Conservation (phyloP, 1,140 invertebrate genomes). For the Globodera rostochiensis region DNA sequence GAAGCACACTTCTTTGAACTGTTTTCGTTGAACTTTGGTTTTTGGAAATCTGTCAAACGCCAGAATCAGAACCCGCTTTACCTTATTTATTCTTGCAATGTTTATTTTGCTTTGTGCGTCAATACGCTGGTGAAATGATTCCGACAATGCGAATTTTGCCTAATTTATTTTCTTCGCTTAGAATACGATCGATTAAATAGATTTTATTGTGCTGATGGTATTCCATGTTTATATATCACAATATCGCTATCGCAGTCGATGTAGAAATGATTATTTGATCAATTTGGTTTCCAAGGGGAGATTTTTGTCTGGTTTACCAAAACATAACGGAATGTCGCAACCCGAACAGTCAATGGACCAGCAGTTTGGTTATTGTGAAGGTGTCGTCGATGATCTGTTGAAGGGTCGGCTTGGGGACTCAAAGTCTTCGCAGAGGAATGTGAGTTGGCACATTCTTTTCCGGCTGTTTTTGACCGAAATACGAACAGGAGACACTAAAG, state of each 20-base stretch:
- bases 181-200: too few species aligned
- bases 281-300: too few species aligned
- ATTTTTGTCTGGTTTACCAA: not conserved
- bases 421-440: constrained; percentile 33
- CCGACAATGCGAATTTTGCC: too few species aligned
- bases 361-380: constrained; percentile 19
- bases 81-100: constrained; percentile 1
- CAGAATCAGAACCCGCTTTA: not conserved
- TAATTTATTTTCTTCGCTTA: too few species aligned
- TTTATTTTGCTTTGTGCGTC: not conserved
- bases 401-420: constrained; percentile 72
- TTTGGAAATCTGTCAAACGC: not conserved
- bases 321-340: not conserved
- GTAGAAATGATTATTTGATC: too few species aligned
- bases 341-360: not conserved
- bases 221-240: too few species aligned
- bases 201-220: too few species aligned
- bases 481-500: constrained; percentile 28
- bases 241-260: too few species aligned
- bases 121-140: too few species aligned
- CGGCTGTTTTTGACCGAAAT: not conserved
- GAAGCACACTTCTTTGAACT: constrained; percentile 26
- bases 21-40: not conserved
- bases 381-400: constrained; percentile 20
- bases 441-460: not conserved